Base-by-base conservation (phyloP, 2,113 vertebrate species). In the Bucco capensis region DNA sequence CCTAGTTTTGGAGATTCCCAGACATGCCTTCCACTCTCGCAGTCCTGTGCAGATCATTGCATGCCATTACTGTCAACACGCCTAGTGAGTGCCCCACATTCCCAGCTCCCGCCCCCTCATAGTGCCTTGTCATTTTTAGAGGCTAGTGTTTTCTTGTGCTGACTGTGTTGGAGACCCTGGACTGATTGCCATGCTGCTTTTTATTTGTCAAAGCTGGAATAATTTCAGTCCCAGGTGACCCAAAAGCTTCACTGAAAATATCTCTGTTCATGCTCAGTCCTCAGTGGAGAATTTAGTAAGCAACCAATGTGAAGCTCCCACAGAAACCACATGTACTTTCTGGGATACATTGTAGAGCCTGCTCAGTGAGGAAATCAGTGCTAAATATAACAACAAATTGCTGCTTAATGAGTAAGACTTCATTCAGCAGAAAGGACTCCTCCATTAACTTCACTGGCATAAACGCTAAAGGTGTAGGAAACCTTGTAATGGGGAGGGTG, bases 11-110 rank as follows among this genome's bases (percentile, higher is more conserved):
- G 16, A 67, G 10, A 5, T 6, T 75, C 17, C 42, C 44, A 28
- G 19, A 13, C 14, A 12, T 4, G 6, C 8, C 7, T 54, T 57
- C 5, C 4, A 9, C 9, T 66, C 46, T 62, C 1, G 0, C 12
- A 70, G 47, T 33, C 19, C 21, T 25, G 23, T 16, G 61, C 42
- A 83, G 28, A 53, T 5, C 19, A 19, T 1, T 33, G 21, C 13
- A 40, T 1, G 0, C 17, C 2, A 0, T 33, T 37, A 35, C 12
- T 8, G 4, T 1, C 53, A 47, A 8, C 5, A 16, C 0, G 1
- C 5, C 30, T 50, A 56, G 24, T 9, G 16, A 53, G 8, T 25
- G 9, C 10, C 17, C 21, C 0, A 0, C 2, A 2, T 13, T 28
- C 19, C 15, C 2, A 3, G 25, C 5, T 75, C 37, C 40, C 12